phyloP scores from a whole-genome alignment of 2,888 invertebrate species.

The Tribolium freemani region DNA sequence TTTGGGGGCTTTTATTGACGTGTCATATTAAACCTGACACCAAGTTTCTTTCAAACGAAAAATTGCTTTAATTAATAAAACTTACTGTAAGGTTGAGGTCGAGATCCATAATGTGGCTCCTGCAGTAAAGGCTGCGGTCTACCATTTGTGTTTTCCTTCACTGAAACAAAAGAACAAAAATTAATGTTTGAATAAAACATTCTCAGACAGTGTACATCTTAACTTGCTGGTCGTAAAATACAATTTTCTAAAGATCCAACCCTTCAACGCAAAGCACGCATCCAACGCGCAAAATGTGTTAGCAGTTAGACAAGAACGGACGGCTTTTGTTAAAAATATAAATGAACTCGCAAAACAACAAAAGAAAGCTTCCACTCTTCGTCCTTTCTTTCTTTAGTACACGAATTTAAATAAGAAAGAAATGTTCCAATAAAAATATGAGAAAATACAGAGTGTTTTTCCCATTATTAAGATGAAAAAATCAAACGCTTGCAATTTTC shows the following conservation, averaged over 20 bases:
- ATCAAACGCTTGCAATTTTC: background rate
- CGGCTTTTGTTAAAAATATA: slow-evolving; percentile 3
- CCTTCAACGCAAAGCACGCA: background rate
- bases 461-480: background rate
- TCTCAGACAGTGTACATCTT: background rate
- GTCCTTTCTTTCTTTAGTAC: slow-evolving; percentile 8
- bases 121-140: slow-evolving; percentile 88
- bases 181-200: background rate
- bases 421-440: background rate
- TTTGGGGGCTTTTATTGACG: background rate
- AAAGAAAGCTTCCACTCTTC: background rate
- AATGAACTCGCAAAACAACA: slow-evolving; percentile 3
- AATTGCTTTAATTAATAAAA: slow-evolving; percentile 57
- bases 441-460: too few species aligned
- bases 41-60: background rate
- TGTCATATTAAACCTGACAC: background rate
- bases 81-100: slow-evolving; percentile 92
- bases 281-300: background rate
- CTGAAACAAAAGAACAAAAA: slow-evolving; percentile 61
- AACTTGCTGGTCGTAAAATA: background rate
- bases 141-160: slow-evolving; percentile 67
- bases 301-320: background rate
- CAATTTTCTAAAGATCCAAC: background rate
- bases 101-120: slow-evolving; percentile 89
- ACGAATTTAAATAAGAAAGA: slow-evolving; percentile 18